Evolutionary conservation across 2,113 vertebrate species (phyloP).

Genomic region (Neopipo cinnamomea): DNA sequence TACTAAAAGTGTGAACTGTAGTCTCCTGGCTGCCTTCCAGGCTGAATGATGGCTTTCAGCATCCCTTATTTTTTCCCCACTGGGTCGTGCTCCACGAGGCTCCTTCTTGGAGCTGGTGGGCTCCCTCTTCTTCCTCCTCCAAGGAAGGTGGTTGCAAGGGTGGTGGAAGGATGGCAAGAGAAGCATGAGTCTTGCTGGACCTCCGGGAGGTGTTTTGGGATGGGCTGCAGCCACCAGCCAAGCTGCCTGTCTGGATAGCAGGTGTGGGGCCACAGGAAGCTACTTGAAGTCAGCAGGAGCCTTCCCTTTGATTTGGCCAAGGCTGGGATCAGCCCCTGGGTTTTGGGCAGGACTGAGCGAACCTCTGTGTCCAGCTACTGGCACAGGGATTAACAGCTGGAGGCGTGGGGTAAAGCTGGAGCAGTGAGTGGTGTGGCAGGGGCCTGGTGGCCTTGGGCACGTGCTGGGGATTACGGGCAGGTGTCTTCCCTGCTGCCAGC

Average conservation of each 20-base stretch:
- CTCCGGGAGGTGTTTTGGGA: rapidly evolving
- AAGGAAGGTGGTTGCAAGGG: background rate
- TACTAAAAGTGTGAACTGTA: constrained; percentile 28
- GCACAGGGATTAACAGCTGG: rapidly evolving
- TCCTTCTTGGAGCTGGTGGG: background rate
- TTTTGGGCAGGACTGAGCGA: background rate
- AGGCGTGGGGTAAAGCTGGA: constrained; percentile 10
- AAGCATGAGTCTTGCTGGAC: background rate
- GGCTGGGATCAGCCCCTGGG: rapidly evolving
- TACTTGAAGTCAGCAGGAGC: background rate
- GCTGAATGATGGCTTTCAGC: background rate
- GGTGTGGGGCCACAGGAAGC: rapidly evolving
- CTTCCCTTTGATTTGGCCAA: background rate
- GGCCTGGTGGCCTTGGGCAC: background rate
- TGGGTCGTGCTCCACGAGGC: background rate
- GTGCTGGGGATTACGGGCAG: constrained; percentile 27
- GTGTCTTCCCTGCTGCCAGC: background rate
- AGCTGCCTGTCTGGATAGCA: background rate
- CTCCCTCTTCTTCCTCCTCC: background rate
- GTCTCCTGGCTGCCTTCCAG: constrained; percentile 32
- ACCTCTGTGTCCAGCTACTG: background rate
- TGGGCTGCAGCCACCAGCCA: background rate
- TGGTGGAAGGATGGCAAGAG: background rate
- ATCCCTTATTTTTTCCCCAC: background rate
- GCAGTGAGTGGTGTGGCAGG: rapidly evolving